Percentiles rank a stretch among this genome's conserved stretches.
Conservation (phyloP, 53 echinoderm and acorn worm species). For the Paelopatides confundens region DNA sequence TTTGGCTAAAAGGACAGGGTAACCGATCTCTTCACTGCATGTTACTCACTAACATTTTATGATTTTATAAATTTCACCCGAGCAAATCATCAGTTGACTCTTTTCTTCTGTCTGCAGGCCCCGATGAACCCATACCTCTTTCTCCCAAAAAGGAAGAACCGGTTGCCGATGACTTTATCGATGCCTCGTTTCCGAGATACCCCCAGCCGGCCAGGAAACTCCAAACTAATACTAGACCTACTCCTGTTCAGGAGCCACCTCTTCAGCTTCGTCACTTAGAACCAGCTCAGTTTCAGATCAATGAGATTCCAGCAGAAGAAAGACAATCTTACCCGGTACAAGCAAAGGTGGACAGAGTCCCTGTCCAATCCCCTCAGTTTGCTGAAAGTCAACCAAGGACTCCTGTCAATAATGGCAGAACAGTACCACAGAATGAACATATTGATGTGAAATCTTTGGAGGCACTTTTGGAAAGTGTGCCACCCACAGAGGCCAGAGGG, state of each 20-base stretch:
- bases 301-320: constrained; percentile 11
- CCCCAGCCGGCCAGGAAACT: constrained; percentile 39
- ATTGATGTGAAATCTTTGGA: constrained; percentile 43
- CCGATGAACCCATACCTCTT: constrained; percentile 82
- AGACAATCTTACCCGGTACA: constrained; percentile 62
- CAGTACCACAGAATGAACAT: not conserved
- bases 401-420: not conserved
- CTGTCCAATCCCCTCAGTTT: not conserved
- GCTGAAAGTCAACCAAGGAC: constrained; percentile 30
- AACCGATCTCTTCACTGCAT: no score
- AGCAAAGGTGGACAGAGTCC: constrained; percentile 58
- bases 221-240: not conserved
- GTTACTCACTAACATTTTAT: no score
- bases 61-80: no score
- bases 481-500: constrained; percentile 76
- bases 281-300: constrained; percentile 27
- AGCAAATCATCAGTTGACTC: not conserved
- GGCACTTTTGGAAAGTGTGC: constrained; percentile 29
- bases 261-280: constrained; percentile 24
- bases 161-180: constrained; percentile 30
- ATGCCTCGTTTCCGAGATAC: constrained; percentile 40
- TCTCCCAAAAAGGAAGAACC: constrained; percentile 42
- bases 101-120: constrained; percentile 53
- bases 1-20: no score
- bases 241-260: constrained; percentile 33